phyloP scores from a whole-genome alignment of 2,113 vertebrate genomes.

The Bufo bufo region DNA sequence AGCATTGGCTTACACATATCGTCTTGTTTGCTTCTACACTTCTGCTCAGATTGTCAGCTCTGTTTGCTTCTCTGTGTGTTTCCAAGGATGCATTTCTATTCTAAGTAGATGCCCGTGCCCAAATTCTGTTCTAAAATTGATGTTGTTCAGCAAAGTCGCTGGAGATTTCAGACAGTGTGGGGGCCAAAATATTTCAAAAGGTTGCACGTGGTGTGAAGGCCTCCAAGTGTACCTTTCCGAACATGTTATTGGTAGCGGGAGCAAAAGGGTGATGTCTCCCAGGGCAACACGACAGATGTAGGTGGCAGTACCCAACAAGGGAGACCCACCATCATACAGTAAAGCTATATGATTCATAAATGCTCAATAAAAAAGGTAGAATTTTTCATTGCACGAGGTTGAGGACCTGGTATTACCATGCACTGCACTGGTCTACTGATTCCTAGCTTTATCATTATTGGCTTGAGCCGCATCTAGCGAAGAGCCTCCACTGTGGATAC shows the following conservation, averaged over 20 bases:
- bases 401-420: background rate
- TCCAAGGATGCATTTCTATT: background rate
- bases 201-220: background rate
- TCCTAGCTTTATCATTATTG: too few species aligned
- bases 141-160: background rate
- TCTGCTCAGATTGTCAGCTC: background rate
- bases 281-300: background rate
- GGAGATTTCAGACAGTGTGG: background rate
- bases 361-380: too few species aligned
- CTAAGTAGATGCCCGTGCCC: background rate
- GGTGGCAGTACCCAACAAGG: background rate
- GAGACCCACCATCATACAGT: background rate
- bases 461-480: too few species aligned
- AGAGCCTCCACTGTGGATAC: too few species aligned
- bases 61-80: background rate
- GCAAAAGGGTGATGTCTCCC: background rate
- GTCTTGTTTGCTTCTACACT: background rate
- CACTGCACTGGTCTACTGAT: too few species aligned
- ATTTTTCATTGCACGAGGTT: too few species aligned
- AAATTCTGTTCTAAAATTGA: background rate
- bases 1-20: background rate
- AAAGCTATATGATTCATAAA: too few species aligned
- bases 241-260: background rate
- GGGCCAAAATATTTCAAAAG: background rate
- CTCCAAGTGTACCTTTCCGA: background rate